phyloP scores from a whole-genome alignment of 2,113 vertebrate species.

The Pitta sordida region DNA sequence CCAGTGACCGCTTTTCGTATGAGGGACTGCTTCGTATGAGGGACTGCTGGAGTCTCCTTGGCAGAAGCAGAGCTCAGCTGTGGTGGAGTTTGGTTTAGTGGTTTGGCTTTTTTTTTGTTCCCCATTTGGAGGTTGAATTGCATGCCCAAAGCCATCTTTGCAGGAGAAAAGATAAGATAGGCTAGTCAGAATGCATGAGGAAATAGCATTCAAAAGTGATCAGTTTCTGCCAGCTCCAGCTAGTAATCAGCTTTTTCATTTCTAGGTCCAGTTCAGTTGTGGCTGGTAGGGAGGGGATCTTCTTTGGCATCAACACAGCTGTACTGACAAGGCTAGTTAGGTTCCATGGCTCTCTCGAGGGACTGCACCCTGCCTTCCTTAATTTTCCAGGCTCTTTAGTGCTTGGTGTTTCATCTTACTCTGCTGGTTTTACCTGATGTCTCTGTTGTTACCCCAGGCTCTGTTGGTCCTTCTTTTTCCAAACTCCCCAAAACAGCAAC shows the following conservation, averaged over 20 bases:
- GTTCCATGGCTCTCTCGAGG: rapidly evolving
- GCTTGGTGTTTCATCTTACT: background rate
- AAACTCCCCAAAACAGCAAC: background rate
- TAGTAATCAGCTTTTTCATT: background rate
- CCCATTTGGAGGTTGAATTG: background rate
- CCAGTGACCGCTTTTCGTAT: background rate
- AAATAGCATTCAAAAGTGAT: background rate
- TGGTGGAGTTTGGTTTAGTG: background rate
- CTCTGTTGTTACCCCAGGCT: background rate
- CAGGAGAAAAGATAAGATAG: background rate
- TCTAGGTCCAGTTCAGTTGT: background rate
- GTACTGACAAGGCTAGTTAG: background rate
- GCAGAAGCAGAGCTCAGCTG: background rate
- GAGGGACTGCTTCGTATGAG: background rate
- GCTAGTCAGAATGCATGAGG: background rate
- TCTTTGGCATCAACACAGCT: background rate
- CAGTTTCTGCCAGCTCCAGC: background rate
- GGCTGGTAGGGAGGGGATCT: rapidly evolving
- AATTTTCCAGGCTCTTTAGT: background rate
- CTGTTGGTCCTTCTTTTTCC: background rate
- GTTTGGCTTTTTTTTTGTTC: background rate
- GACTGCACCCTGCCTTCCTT: background rate
- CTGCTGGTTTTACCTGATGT: background rate
- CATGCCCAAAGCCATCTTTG: background rate
- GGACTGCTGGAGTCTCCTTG: background rate